Evolutionary conservation across 2,113 vertebrate genomes (phyloP).

Genomic region (Leptodactylus fuscus): DNA sequence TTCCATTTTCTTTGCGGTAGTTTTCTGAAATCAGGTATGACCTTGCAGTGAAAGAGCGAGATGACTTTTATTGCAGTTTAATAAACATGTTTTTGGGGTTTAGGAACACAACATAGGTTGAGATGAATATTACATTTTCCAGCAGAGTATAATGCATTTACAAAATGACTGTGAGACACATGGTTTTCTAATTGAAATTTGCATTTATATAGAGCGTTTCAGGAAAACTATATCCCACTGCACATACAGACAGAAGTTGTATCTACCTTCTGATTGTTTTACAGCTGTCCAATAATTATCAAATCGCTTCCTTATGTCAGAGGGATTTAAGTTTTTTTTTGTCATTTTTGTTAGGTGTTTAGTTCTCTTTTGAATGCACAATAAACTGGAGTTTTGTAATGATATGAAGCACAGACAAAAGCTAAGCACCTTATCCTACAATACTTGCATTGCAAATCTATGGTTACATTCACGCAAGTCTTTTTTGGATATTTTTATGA

Average conservation of each 20-base stretch:
- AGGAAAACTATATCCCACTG: constrained; percentile 50
- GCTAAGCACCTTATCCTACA: too few relatives aligned
- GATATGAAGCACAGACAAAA: not conserved
- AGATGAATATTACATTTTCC: constrained; percentile 50
- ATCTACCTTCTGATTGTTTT: constrained; percentile 57
- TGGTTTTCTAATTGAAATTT: constrained; percentile 61
- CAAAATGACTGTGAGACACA: constrained; percentile 59
- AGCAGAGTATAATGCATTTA: constrained; percentile 47
- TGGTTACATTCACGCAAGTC: too few relatives aligned
- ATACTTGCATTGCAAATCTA: too few relatives aligned
- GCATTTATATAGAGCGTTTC: constrained; percentile 58
- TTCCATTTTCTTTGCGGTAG: not conserved
- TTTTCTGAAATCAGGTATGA: constrained; percentile 18
- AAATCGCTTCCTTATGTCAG: constrained; percentile 47
- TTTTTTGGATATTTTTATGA: too few relatives aligned
- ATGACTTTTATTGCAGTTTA: constrained; percentile 14
- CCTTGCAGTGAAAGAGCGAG: constrained; percentile 13
- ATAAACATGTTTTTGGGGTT: constrained; percentile 13
- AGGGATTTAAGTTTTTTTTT: not conserved
- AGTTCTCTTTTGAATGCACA: not conserved
- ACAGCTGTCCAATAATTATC: constrained; percentile 54
- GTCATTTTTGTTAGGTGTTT: not conserved
- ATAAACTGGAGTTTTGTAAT: not conserved
- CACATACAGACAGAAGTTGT: constrained; percentile 52
- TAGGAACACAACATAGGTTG: constrained; percentile 32